Evolutionary conservation across 2,113 vertebrate species (phyloP), one percentile per base, ranked within the genome.

Genomic region (Phoxinus phoxinus): DNA sequence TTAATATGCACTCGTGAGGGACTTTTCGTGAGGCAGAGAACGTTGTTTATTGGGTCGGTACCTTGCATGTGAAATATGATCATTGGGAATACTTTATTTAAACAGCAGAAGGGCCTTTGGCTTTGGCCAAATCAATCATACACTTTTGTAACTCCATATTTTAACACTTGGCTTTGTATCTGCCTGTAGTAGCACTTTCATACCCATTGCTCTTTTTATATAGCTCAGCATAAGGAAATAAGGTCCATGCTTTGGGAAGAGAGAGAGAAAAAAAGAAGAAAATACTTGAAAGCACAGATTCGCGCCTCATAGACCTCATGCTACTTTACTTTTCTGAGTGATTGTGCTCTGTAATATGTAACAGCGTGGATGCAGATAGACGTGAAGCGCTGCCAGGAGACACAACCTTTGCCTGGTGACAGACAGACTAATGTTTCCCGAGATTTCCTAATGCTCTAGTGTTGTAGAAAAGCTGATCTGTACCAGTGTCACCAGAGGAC

Each of bases 121-220:
- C 69, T 84, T 71, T 81, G 78, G 88, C 65, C 72, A 56, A 83
- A 53, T 80, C 23, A 30, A 83, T 61, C 51, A 58, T 69, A 85
- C 73, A 89, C 84, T 85, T 87, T 89, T 89, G 78, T 79, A 81
- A 85, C 41, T 88, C 85, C 86, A 89, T 89, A 89, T 69, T 84
- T 19, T 75, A 87, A 86, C 86, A 59, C 73, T 72, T 61, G 51
- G 89, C 93, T 94, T 93, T 92, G 87, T 91, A 91, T 90, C 89
- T 90, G 89, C 87, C 90, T 91, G 88, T 89, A 90, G 88, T 88
- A 87, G 93, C 93, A 94, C 91, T 92, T 93, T 92, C 87, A 91
- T 91, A 89, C 83, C 89, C 92, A 90, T 92, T 89, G 90, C 84
- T 84, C 90, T 91, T 93, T 91, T 92, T 88, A 90, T 90, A 92